phyloP scores from a whole-genome alignment of 2,797 vertebrate species.

The Argya squamiceps region DNA sequence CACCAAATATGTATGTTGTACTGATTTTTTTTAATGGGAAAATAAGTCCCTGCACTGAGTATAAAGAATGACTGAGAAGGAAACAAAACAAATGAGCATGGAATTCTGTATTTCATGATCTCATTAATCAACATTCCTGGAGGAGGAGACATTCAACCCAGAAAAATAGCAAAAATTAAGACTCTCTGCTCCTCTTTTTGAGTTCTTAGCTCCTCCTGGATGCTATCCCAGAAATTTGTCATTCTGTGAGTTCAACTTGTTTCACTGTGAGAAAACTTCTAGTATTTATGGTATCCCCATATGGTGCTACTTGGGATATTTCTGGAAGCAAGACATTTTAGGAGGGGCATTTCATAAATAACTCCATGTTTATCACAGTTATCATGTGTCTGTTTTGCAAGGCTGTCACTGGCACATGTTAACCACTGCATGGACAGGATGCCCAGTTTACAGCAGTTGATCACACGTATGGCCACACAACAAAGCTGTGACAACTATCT shows the following conservation, averaged over 20 bases:
- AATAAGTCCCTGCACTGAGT: neutral
- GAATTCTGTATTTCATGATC: slow-evolving; percentile 1
- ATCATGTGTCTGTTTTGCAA: slow-evolving; percentile 56
- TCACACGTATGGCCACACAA: rapidly evolving
- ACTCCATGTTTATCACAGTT: slow-evolving; percentile 64
- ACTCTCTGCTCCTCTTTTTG: neutral
- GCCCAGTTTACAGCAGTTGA: neutral
- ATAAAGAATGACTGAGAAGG: neutral
- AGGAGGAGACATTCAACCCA: neutral
- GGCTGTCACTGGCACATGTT: slow-evolving; percentile 24
- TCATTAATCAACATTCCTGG: slow-evolving; percentile 35
- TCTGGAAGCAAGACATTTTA: slow-evolving; percentile 64
- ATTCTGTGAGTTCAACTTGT: slow-evolving; percentile 60
- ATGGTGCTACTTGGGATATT: slow-evolving; percentile 65
- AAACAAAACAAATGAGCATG: neutral
- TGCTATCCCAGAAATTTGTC: slow-evolving; percentile 63
- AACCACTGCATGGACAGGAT: slow-evolving; percentile 39
- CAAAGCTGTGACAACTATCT: neutral
- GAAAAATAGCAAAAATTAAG: neutral
- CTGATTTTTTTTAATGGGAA: neutral
- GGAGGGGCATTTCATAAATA: slow-evolving; percentile 63
- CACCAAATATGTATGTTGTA: neutral
- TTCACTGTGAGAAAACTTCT: slow-evolving; percentile 64
- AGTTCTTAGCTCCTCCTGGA: slow-evolving; percentile 46
- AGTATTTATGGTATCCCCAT: slow-evolving; percentile 63